These are phyloP conservation scores for Formica exsecta DNA, from an alignment of 1,140 invertebrate genomes.

Conservation along the genomic window DNA sequence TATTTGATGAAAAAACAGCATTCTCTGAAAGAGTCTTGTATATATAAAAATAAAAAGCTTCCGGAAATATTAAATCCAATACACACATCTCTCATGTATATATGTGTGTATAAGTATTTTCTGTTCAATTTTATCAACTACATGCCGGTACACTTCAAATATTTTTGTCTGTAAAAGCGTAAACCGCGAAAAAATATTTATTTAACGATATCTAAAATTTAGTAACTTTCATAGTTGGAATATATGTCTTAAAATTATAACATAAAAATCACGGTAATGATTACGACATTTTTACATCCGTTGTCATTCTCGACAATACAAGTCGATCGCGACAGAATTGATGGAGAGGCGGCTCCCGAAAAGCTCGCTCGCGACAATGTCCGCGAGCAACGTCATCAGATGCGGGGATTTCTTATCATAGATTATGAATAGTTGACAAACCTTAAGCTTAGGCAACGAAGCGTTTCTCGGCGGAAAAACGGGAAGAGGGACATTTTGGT, in stretches of 20 bases:
- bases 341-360: not conserved
- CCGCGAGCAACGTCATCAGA: slow-evolving; percentile 10
- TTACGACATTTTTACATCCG: not conserved
- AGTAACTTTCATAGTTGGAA: not conserved
- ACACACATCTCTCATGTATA: not conserved
- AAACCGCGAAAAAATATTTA: not conserved
- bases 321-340: not conserved
- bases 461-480: slow-evolving; percentile 82
- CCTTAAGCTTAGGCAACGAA: slow-evolving; percentile 77
- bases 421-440: slow-evolving; percentile 81
- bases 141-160: not conserved
- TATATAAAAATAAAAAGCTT: slow-evolving; percentile 25
- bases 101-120: not conserved
- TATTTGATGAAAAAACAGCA: slow-evolving; percentile 19
- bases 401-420: slow-evolving; percentile 51
- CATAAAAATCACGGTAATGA: not conserved
- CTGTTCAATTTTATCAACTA: not conserved
- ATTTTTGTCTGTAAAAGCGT: not conserved
- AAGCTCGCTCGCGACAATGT: slow-evolving; percentile 8
- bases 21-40: not conserved
- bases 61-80: slow-evolving; percentile 30
- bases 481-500: slow-evolving; percentile 87
- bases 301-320: slow-evolving; percentile 1
- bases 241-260: too few relatives aligned
- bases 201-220: not conserved